These are phyloP conservation scores for Cochlearius cochlearius DNA, from an alignment of 2,113 vertebrate species.

Conservation along the genomic window DNA sequence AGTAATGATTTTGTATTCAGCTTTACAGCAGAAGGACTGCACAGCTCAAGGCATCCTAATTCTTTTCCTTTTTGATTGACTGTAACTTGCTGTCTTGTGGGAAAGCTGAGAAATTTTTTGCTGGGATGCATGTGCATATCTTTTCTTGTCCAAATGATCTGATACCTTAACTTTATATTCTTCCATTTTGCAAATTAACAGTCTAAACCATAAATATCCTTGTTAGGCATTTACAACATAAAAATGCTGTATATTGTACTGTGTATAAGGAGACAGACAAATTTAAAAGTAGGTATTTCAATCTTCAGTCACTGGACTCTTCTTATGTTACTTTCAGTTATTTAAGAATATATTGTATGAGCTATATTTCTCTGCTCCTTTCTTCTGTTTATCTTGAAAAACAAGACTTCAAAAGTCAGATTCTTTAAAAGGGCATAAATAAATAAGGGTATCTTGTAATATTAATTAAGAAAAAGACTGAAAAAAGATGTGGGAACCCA, in stretches of 20 bases:
- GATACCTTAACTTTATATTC: neutral
- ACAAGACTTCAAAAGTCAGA: neutral
- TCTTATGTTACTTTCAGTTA: neutral
- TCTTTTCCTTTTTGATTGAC: neutral
- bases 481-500: neutral
- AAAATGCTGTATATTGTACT: neutral
- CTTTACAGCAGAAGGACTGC: neutral
- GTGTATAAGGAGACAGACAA: neutral
- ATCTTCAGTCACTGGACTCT: neutral
- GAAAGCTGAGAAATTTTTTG: neutral
- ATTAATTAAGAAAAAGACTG: neutral
- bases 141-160: neutral
- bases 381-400: neutral
- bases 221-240: neutral
- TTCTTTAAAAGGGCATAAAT: neutral
- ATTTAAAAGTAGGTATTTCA: neutral
- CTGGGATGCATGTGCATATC: neutral
- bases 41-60: neutral
- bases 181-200: neutral
- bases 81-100: neutral
- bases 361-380: neutral
- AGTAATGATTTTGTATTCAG: conserved; percentile 23
- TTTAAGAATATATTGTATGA: neutral
- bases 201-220: neutral
- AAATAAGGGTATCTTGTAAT: neutral